Percentiles rank a stretch among this genome's conserved stretches.
Conservation (phyloP, 2,888 invertebrate genomes). For the Ochropleura leucogaster region DNA sequence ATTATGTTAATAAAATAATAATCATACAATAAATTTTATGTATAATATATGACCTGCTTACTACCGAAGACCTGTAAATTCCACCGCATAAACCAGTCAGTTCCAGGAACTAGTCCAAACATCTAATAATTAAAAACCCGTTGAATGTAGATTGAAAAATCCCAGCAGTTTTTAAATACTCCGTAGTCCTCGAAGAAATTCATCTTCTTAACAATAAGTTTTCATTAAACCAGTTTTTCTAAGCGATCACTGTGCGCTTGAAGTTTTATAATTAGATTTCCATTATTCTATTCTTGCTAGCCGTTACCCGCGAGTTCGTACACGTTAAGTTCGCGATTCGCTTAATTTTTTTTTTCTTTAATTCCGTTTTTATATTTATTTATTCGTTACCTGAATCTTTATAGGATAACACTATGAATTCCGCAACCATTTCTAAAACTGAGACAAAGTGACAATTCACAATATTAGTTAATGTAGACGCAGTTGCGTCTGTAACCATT, state of each 20-base stretch:
- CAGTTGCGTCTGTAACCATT: too few species aligned
- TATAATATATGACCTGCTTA: neutral
- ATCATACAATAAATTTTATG: too few species aligned
- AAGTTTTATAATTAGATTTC: constrained; percentile 54
- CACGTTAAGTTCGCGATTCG: too few species aligned
- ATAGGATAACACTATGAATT: too few species aligned
- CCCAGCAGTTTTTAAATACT: constrained; percentile 1
- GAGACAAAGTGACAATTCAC: too few species aligned
- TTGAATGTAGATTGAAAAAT: neutral
- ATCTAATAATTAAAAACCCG: neutral
- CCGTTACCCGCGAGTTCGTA: too few species aligned
- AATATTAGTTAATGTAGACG: too few species aligned
- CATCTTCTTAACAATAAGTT: constrained; percentile 26
- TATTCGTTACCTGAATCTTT: too few species aligned
- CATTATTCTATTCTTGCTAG: constrained; percentile 27
- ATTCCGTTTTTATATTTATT: too few species aligned
- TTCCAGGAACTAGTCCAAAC: neutral
- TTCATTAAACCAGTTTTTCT: constrained; percentile 42
- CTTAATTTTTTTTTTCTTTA: too few species aligned
- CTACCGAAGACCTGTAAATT: neutral
- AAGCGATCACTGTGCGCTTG: constrained; percentile 49
- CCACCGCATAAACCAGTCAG: neutral
- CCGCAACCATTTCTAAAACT: too few species aligned
- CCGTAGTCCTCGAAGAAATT: constrained; percentile 12
- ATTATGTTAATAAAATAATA: too few species aligned